Evolutionary conservation across 2,113 vertebrate species (phyloP), one percentile per base, ranked within the genome.

Genomic region (Triplophysa tibetana): DNA sequence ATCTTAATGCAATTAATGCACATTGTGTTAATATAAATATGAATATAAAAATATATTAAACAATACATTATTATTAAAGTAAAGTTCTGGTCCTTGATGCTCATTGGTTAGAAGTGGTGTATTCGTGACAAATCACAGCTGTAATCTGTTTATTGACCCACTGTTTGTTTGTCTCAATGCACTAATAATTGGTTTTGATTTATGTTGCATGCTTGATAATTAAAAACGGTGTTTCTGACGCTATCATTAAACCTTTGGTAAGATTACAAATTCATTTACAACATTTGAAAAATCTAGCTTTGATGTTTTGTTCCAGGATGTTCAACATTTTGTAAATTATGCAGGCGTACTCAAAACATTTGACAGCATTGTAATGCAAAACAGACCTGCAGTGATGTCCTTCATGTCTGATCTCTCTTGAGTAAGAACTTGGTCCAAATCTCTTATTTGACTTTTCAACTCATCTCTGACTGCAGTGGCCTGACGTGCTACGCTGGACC

Each of bases 341-440:
- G 19, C n/a, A 58, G 19, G 52, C 41, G 54, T 23, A 16, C 19
- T 43, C 8, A 58, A 58, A 21, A 58, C 54, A 21, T 58, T 7
- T 21, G 19, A 58, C 4, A 67, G 1, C 43, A 58, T 43, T n/a
- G 43, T 33, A 24, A 17, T 52, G 33, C 10, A 45, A 41, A 33
- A 80, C 26, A 56, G 54, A 94, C 93, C 92, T 89, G 89, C 85
- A 64, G 83, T 88, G 81, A 93, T 52, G 63, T 92, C 93, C 85
- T 78, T 76, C 76, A 90, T 89, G 87, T 93, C 90, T 16, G 88
- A 86, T 72, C 0, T 75, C 48, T 92, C 88, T 4, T 79, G 75
- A 41, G 91, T 83, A 81, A 93, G 82, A 1, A 81, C 88, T 67
- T 88, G 87, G 86, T 94, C 88, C 73, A 91, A 67, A 24, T 85